These are phyloP conservation scores for Torymus aiolomorphi DNA, from an alignment of 2,888 invertebrate genomes.

Conservation along the genomic window DNA sequence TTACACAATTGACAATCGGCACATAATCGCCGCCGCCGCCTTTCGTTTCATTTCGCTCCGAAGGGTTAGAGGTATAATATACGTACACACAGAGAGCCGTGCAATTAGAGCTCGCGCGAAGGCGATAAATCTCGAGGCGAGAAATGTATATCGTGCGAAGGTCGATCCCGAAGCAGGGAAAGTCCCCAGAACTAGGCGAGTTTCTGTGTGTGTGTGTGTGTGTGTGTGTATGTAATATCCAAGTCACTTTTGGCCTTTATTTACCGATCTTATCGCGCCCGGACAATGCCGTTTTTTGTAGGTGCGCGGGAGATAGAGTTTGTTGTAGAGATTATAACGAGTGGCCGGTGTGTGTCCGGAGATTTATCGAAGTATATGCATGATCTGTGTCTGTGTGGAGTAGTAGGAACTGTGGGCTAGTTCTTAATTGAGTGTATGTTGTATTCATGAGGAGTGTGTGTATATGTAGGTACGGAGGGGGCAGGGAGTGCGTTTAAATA, in stretches of 20 bases:
- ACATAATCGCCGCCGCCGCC: constrained; percentile 2
- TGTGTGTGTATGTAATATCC: too few species aligned
- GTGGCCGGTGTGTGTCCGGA: neutral
- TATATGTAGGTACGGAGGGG: too few species aligned
- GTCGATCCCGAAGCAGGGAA: neutral
- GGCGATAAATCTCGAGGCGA: constrained; percentile 25
- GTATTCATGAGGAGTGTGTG: neutral
- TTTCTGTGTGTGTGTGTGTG: neutral
- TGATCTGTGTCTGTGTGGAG: neutral
- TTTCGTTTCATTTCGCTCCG: too few species aligned
- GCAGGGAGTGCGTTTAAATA: too few species aligned
- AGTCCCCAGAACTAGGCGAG: neutral
- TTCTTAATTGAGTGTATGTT: constrained; percentile 9
- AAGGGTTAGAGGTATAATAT: neutral
- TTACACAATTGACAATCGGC: constrained; percentile 62
- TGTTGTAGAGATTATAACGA: neutral
- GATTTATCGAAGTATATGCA: neutral
- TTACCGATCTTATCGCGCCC: constrained; percentile 17
- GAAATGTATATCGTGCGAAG: constrained; percentile 7
- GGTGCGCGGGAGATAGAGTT: neutral
- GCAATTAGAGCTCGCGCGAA: constrained; percentile 12
- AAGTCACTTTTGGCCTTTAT: constrained; percentile 29
- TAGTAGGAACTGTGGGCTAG: too few species aligned
- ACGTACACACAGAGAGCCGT: neutral
- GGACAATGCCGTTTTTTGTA: too few species aligned